These are phyloP conservation scores for Oreochromis mossambicus DNA, from an alignment of 2,797 vertebrate species.

Conservation along the genomic window DNA sequence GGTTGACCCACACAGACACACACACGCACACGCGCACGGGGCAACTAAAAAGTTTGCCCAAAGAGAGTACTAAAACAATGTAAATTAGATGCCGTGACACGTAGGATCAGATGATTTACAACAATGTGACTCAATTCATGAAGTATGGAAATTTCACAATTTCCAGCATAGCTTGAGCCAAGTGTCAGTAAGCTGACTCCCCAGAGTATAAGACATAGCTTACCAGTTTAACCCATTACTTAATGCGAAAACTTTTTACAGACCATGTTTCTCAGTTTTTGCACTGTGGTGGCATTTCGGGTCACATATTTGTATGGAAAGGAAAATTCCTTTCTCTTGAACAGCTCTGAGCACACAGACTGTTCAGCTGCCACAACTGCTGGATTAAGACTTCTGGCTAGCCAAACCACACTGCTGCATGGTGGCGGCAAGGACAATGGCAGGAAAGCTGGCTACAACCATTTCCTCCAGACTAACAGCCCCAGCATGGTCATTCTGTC, in stretches of 20 bases:
- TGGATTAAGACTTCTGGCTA: slow-evolving; percentile 35
- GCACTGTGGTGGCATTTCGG: slow-evolving; percentile 19
- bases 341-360: slow-evolving; percentile 13
- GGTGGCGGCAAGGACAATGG: slow-evolving; percentile 38
- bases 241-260: not conserved
- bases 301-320: slow-evolving; percentile 19
- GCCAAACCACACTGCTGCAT: slow-evolving; percentile 34
- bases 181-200: not conserved
- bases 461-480: slow-evolving; percentile 35
- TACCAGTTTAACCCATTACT: not conserved
- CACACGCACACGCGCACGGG: too few relatives aligned
- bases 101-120: not conserved
- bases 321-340: slow-evolving; percentile 56
- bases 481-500: not conserved
- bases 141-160: not conserved
- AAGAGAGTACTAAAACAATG: not conserved
- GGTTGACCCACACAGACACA: not conserved
- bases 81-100: not conserved
- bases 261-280: not conserved
- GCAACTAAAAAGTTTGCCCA: not conserved
- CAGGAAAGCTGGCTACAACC: slow-evolving; percentile 39
- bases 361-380: slow-evolving; percentile 44
- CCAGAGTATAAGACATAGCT: not conserved
- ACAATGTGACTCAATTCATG: not conserved
- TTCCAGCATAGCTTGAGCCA: not conserved